Evolutionary conservation across 2,113 vertebrate genomes (phyloP).

Genomic region (Stigmatopora argus): DNA sequence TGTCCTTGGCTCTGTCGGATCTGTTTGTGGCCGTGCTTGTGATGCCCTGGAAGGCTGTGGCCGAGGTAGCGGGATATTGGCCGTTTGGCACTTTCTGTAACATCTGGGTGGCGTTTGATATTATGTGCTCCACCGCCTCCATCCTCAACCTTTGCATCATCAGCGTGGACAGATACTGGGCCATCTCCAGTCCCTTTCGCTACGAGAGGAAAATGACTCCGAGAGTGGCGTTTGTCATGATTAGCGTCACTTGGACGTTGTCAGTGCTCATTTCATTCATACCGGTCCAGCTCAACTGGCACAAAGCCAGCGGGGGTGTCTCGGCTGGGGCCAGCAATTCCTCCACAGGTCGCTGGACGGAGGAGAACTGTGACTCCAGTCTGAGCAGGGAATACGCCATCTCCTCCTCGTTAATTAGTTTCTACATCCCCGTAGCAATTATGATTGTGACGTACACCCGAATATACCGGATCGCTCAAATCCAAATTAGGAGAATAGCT

Average conservation of each 20-base stretch:
- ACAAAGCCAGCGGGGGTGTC: conserved; percentile 70
- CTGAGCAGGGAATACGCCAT: conserved; percentile 89
- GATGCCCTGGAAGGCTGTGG: conserved; percentile 95
- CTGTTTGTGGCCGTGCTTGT: conserved; percentile 88
- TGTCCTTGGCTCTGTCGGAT: conserved; percentile 88
- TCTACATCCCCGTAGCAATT: conserved; percentile 92
- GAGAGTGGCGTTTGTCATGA: conserved; percentile 81
- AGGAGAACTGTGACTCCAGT: conserved; percentile 87
- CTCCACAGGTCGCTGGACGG: conserved; percentile 39
- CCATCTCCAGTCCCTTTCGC: conserved; percentile 89
- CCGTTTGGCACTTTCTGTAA: conserved; percentile 92
- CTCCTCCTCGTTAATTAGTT: conserved; percentile 92
- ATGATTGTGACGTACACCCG: conserved; percentile 93
- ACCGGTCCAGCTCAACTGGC: conserved; percentile 92
- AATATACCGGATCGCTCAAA: conserved; percentile 89
- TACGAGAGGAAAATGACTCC: conserved; percentile 94
- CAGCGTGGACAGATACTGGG: conserved; percentile 94
- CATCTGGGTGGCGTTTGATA: conserved; percentile 94
- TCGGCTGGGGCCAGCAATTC: conserved; percentile 45
- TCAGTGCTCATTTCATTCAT: conserved; percentile 94
- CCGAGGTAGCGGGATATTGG: conserved; percentile 90
- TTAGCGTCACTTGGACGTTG: conserved; percentile 82
- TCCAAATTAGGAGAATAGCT: conserved; percentile 85
- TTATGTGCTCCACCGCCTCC: conserved; percentile 95
- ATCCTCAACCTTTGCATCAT: conserved; percentile 94